phyloP scores from a whole-genome alignment of 2,113 vertebrate genomes.

The Pterocles orientalis region DNA sequence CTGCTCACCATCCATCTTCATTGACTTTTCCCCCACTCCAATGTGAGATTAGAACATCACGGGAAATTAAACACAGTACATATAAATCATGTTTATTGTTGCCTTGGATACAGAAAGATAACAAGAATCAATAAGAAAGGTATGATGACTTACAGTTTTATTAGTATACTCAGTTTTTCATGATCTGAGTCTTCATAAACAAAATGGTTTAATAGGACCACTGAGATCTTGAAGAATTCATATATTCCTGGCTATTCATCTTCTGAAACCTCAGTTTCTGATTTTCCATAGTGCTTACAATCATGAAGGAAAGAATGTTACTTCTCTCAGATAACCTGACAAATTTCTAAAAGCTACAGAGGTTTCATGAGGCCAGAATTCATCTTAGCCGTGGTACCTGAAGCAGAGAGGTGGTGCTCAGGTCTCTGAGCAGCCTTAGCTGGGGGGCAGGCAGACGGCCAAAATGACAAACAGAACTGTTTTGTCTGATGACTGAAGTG shows the following conservation, averaged over 20 bases:
- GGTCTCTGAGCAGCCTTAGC: not conserved
- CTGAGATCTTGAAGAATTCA: slow-evolving; percentile 27
- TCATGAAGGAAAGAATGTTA: not conserved
- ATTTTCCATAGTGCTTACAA: not conserved
- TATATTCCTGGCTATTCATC: not conserved
- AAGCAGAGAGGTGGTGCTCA: not conserved
- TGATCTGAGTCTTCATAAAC: slow-evolving; percentile 36
- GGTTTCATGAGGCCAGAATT: not conserved
- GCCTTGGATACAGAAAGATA: slow-evolving; percentile 29
- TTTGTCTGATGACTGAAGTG: not conserved
- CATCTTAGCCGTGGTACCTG: not conserved
- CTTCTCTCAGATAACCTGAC: not conserved
- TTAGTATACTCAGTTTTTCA: slow-evolving; percentile 36
- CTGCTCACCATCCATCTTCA: slow-evolving; percentile 2
- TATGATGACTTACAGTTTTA: slow-evolving; percentile 49
- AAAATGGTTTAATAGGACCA: slow-evolving; percentile 4
- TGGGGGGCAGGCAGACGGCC: not conserved
- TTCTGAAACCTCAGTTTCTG: slow-evolving; percentile 8
- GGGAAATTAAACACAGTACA: slow-evolving; percentile 36
- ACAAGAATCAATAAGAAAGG: slow-evolving; percentile 41
- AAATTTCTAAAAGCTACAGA: not conserved
- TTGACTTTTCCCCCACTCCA: slow-evolving; percentile 9
- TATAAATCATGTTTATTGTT: slow-evolving; percentile 62
- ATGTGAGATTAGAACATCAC: not conserved
- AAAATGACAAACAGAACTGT: not conserved